These are phyloP conservation scores for Ceratoteleas bidentatus DNA, from an alignment of 1,140 invertebrate species.

Conservation along the genomic window DNA sequence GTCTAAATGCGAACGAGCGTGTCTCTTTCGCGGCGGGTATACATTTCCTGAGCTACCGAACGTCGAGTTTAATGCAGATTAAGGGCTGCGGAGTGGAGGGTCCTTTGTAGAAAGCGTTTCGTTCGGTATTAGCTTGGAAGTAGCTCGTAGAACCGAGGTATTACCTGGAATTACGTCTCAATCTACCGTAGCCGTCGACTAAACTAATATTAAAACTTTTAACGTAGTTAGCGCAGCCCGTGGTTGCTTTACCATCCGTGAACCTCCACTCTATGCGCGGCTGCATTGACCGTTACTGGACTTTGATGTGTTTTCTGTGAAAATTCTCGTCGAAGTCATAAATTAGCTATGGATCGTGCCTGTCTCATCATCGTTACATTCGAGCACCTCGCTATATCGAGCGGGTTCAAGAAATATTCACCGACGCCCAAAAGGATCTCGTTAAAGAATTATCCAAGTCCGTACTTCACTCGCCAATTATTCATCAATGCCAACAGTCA, in stretches of 20 bases:
- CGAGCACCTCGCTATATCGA: slow-evolving; percentile 48
- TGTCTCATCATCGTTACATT: slow-evolving; percentile 65
- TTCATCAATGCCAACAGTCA: no score
- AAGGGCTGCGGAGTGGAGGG: slow-evolving; percentile 73
- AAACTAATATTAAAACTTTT: slow-evolving; percentile 83
- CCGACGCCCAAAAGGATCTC: slow-evolving; percentile 20
- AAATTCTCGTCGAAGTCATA: slow-evolving; percentile 79
- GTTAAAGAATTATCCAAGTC: slow-evolving; percentile 37
- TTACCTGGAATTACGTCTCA: slow-evolving; percentile 83
- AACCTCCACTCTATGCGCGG: slow-evolving; percentile 72
- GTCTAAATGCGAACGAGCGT: slow-evolving; percentile 51
- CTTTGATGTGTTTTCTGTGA: slow-evolving; percentile 80
- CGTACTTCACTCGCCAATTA: slow-evolving; percentile 20
- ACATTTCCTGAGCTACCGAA: slow-evolving; percentile 73
- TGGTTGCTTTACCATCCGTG: slow-evolving; percentile 79
- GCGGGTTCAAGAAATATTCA: slow-evolving; percentile 48
- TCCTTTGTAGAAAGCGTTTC: slow-evolving; percentile 80
- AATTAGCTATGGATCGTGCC: slow-evolving; percentile 76
- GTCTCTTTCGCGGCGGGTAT: slow-evolving; percentile 59
- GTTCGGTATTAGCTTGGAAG: slow-evolving; percentile 80
- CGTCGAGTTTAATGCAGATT: slow-evolving; percentile 80
- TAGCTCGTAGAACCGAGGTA: slow-evolving; percentile 80
- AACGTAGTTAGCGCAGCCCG: slow-evolving; percentile 81
- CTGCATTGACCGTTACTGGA: slow-evolving; percentile 79
- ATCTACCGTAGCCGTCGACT: slow-evolving; percentile 82